Evolutionary conservation across 2,113 vertebrate genomes (phyloP), one percentile per base, ranked within the genome.

Genomic region (Girardinichthys multiradiatus): DNA sequence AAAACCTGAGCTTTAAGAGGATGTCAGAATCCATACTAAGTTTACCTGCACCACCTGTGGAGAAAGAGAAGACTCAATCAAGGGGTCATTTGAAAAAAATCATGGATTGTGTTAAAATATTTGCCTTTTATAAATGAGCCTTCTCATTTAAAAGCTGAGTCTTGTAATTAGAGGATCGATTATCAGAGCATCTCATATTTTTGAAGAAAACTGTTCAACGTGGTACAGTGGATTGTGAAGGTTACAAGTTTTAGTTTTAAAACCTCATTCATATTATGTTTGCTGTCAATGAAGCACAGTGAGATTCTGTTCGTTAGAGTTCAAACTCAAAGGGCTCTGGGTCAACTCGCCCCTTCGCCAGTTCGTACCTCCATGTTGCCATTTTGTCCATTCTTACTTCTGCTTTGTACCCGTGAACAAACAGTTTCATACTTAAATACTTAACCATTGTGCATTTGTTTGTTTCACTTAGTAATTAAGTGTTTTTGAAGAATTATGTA

Each of bases 31-130:
- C 48, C 45, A 45, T 31, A 48, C 4, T 57, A 19, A 62, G 31
- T 68, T 74, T 80, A 69, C 42, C 28, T 82, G 86, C 90, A 89
- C 83, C 87, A 80, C 27, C 28, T 60, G 39, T 64, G 48, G 35
- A 33, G 31, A 59, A 33, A 12, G 48, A 42, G 6, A 9, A 30
- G 1, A 57, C 70, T 76, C 79, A 4, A 8, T 24, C 76, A 90
- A 83, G 86, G 68, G 77, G 66, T 79, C 54, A 64, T 58, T 57
- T 21, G 67, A 70, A 51, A n/a, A 70, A 78, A 64, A 70, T 11
- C 48, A 54, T 54, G 19, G 9, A 54, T n/a, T 1, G 42, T 45
- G 42, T 45, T 70, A 83, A n/a, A 67, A 51, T 70, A 63, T 45
- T 45, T 45, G 42, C 14, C 42, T 45, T 12, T 64, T 17, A 30